A percentile compares a stretch with the other conserved stretches of the same genome.
Conservation (phyloP, 2,888 invertebrate genomes). For the Lepidonotus clava region DNA sequence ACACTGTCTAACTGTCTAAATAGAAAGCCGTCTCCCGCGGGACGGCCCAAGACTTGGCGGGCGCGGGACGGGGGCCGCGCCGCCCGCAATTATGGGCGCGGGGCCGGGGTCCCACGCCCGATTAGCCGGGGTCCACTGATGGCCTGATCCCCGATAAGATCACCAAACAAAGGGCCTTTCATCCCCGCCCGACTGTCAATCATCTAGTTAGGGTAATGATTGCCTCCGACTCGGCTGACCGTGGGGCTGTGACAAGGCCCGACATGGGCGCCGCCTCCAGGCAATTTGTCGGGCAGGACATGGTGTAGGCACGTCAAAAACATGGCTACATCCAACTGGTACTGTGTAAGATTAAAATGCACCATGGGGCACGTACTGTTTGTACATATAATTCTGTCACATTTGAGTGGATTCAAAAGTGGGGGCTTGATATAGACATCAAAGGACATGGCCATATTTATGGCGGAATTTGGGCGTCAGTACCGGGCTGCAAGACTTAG, state of each 20-base stretch:
- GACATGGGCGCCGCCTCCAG: constrained; percentile 7
- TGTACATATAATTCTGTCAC: neutral
- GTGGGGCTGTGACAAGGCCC: constrained; percentile 20
- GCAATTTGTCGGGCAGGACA: constrained; percentile 9
- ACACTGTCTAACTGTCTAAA: constrained; percentile 48
- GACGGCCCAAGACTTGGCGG: constrained; percentile 17
- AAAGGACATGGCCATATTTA: no score
- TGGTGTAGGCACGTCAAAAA: neutral
- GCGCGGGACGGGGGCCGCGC: neutral
- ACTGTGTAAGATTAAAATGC: neutral
- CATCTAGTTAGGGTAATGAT: constrained; percentile 49
- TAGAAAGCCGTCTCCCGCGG: constrained; percentile 32
- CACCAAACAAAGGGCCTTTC: constrained; percentile 40
- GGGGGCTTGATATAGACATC: neutral
- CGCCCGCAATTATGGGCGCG: constrained; percentile 31
- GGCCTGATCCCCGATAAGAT: neutral
- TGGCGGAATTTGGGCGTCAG: no score
- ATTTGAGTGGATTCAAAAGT: neutral
- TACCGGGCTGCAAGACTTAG: no score
- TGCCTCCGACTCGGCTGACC: constrained; percentile 42
- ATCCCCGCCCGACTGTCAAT: constrained; percentile 44
- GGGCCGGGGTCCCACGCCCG: constrained; percentile 10
- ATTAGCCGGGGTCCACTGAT: neutral
- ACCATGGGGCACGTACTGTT: neutral
- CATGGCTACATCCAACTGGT: neutral